phyloP scores from a whole-genome alignment of 2,113 vertebrate genomes.

The Pagrus major region DNA sequence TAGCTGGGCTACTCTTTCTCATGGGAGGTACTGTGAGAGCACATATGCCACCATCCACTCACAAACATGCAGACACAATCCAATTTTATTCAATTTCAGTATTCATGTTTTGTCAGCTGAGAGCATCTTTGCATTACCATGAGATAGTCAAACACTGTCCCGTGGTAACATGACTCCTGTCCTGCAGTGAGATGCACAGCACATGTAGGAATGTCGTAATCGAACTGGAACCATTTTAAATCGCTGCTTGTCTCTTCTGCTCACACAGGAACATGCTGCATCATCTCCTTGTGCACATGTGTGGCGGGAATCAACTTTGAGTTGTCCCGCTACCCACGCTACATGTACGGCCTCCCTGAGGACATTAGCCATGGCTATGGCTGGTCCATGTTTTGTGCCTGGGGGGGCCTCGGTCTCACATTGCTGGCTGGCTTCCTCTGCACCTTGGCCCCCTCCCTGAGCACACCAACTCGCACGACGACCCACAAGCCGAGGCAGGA shows the following conservation, averaged over 20 bases:
- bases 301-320: conserved; percentile 97
- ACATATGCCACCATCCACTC: conserved; percentile 45
- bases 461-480: conserved; percentile 85
- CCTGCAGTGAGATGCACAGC: conserved; percentile 19
- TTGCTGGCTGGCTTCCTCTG: conserved; percentile 95
- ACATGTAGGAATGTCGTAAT: conserved; percentile 25
- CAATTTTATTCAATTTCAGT: conserved; percentile 43
- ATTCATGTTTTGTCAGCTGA: conserved; percentile 48
- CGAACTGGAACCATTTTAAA: conserved; percentile 32
- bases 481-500: conserved; percentile 93
- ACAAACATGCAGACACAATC: conserved; percentile 48
- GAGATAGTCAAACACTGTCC: conserved; percentile 31
- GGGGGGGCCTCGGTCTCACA: conserved; percentile 94
- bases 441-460: conserved; percentile 93
- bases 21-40: conserved; percentile 91
- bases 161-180: conserved; percentile 42
- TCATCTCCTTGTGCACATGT: conserved; percentile 95
- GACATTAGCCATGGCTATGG: conserved; percentile 97
- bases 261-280: conserved; percentile 92
- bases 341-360: conserved; percentile 93
- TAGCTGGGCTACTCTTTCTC: conserved; percentile 94
- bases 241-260: conserved; percentile 45
- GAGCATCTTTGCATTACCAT: conserved; percentile 21
- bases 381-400: conserved; percentile 98
- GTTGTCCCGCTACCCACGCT: conserved; percentile 93